Evolutionary conservation across 1,140 invertebrate genomes (phyloP).

Genomic region (Frieseomelitta varia): DNA sequence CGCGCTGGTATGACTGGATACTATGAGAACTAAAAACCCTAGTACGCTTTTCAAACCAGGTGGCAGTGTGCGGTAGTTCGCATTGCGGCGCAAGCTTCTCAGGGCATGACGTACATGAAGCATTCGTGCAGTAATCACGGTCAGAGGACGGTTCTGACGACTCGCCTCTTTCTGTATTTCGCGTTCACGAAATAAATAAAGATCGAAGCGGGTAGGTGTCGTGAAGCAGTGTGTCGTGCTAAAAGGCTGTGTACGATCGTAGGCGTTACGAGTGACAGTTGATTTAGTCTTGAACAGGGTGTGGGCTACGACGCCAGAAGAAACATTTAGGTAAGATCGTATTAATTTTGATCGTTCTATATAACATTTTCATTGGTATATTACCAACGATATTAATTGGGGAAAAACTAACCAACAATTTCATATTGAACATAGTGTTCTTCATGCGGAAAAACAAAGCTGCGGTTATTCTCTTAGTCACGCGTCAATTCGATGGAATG

Average conservation of each 20-base stretch:
- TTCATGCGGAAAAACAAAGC: slow-evolving; percentile 8
- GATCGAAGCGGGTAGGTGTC: slow-evolving; percentile 38
- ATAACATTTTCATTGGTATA: slow-evolving; percentile 5
- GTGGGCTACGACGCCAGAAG: slow-evolving; percentile 65
- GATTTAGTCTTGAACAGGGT: slow-evolving; percentile 53
- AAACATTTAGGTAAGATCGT: slow-evolving; percentile 65
- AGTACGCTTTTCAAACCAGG: slow-evolving; percentile 1
- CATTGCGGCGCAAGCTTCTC: slow-evolving; percentile 53
- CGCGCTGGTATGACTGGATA: background rate
- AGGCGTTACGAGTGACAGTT: slow-evolving; percentile 59
- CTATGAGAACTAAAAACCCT: background rate
- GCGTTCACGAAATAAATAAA: slow-evolving; percentile 48
- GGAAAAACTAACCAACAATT: background rate
- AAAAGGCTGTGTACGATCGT: slow-evolving; percentile 5
- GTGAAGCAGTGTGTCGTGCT: slow-evolving; percentile 39
- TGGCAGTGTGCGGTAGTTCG: slow-evolving; percentile 13
- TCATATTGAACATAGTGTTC: background rate
- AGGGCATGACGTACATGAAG: slow-evolving; percentile 61
- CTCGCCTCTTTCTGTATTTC: slow-evolving; percentile 52
- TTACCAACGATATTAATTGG: background rate
- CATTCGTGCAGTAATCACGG: slow-evolving; percentile 67
- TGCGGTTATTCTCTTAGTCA: background rate
- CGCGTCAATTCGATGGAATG: slow-evolving; percentile 50
- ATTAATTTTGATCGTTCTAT: background rate
- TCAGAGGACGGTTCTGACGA: slow-evolving; percentile 55